Conservation (phyloP, 2,888 invertebrate species). For the Lasioglossum pauxillum region DNA sequence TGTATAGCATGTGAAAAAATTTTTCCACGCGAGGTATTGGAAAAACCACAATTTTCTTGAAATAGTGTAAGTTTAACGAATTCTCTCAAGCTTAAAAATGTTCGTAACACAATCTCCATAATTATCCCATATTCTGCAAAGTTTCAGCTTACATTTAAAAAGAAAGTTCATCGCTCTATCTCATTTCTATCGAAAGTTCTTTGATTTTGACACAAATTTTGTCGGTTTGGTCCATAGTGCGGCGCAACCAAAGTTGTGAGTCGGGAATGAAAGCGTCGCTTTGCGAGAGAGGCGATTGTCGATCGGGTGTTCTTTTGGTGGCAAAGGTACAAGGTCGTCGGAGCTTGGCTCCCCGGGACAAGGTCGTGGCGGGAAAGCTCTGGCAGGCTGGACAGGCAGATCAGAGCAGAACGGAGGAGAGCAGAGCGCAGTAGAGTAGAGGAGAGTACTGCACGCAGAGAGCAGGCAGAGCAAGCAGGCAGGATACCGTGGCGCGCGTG, state of each 20-base stretch:
- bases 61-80: no score
- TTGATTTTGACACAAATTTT: no score
- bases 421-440: not conserved
- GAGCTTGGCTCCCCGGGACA: slow-evolving; percentile 38
- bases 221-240: no score
- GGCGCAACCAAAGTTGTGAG: not conserved
- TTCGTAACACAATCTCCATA: no score
- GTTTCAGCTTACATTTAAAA: no score
- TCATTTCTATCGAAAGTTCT: no score
- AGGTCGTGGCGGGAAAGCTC: slow-evolving; percentile 55
- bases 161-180: no score
- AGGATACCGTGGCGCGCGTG: slow-evolving; percentile 56
- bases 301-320: slow-evolving; percentile 1
- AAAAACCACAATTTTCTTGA: no score
- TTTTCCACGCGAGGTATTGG: no score
- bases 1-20: no score
- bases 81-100: no score
- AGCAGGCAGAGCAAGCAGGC: not conserved
- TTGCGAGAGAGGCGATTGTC: not conserved
- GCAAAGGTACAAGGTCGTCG: not conserved
- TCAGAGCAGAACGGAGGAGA: not conserved
- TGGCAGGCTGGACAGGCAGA: slow-evolving; percentile 33
- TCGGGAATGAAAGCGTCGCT: not conserved
- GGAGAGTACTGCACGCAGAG: not conserved
- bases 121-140: no score